Base-by-base conservation (phyloP, 2,888 invertebrate species). In the Sphaeridia pumilis region DNA sequence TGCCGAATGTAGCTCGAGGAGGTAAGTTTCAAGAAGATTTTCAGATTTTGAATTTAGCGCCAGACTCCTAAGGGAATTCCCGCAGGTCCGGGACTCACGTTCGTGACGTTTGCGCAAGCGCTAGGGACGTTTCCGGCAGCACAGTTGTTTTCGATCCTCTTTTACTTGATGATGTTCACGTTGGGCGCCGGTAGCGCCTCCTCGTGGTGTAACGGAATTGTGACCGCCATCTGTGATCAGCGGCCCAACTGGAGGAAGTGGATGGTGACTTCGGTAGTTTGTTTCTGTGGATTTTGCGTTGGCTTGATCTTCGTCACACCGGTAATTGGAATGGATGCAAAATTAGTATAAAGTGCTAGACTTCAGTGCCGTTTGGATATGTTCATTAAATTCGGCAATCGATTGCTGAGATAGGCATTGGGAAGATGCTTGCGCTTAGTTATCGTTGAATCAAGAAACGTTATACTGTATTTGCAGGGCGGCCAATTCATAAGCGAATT, bases 41-140 rank as follows among this genome's bases (percentile, higher is more conserved):
- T n/a, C n/a, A n/a, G n/a, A n/a, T n/a, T n/a, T n/a, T n/a, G n/a
- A n/a, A n/a, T n/a, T n/a, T n/a, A n/a, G n/a, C n/a, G n/a, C n/a
- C n/a, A n/a, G n/a, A n/a, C n/a, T n/a, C n/a, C n/a, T n/a, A n/a
- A n/a, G n/a, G 17, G 20, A 38, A 38, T 20, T 38, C 17, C 5
- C 20, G 12, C 17, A 38, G 38, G 38, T 14, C 25, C 45, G 2
- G 83, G 86, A 0, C 71, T 88, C 51, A 87, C 87, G 1, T 88
- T 88, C 67, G 77, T 88, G 48, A 86, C 86, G 0, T 87, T 87
- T 69, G 87, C 87, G 1, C 85, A 86, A 67, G 87, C 87, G 1
- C 80, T 87, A 49, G 77, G 84, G 0, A 81, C 84, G 66, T 84
- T 87, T 59, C 74, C 78, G n/a, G n/a, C n/a, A n/a, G 76, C 81